Evolutionary conservation across 2,888 invertebrate species (phyloP), one percentile per base, ranked within the genome.

Genomic region (Eustalomyia histrio): DNA sequence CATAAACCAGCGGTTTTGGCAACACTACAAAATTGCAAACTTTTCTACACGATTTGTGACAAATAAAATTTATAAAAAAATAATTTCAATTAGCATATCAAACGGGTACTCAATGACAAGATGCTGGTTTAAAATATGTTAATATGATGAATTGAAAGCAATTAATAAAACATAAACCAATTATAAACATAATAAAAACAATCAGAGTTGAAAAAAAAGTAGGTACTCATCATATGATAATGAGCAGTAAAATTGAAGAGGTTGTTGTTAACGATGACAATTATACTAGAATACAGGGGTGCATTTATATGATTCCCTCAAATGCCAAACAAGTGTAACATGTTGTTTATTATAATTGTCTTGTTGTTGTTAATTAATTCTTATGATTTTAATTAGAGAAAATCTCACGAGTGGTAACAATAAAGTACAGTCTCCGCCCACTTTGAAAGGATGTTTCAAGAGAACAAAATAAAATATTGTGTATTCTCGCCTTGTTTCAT

Each of bases 341-440:
- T 76, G 73, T 76, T 76, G 79, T 53, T 73, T 60, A 39, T 60
- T 79, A 63, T 58, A 16, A 50, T 57, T 53, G 39, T 50, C 47
- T 58, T 52, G 43, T 71, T 71, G 67, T 73, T 72, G 68, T 80
- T 80, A 80, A 80, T 80, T 80, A 80, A 80, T 76, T 73, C 73
- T 69, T 50, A 16, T 39, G 58, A 73, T 69, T 80, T 79, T 76
- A 80, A 80, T 76, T 80, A 80, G 73, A 80, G 43, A 68, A 68
- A 68, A 76, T 76, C 80, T 80, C 72, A 76, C 76, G 67, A 63
- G 67, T 55, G 64, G 18, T 53, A 55, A 43, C 12, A 47, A 18
- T 14, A 52, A 29, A 57, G 76, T 80, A 76, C 80, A 80, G 72
- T 73, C 57, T 76, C 72, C 80, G 76, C 80, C 80, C 80, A 80